These are phyloP conservation scores for Lagorchestes hirsutus DNA, from an alignment of 2,797 vertebrate species.

Conservation along the genomic window DNA sequence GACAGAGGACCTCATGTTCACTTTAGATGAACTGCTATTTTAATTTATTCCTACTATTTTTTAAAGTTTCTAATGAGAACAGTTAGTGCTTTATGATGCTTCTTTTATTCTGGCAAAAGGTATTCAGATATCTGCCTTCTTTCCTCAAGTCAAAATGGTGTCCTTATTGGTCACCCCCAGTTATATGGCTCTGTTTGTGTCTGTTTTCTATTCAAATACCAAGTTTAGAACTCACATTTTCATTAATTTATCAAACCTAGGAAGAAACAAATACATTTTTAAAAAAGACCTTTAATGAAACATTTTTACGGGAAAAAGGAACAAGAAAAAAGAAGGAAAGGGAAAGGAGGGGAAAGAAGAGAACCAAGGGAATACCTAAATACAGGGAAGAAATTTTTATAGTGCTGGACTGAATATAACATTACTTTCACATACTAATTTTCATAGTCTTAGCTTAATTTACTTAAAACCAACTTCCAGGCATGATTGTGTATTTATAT, in stretches of 20 bases:
- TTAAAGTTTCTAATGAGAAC: neutral
- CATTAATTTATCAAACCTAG: neutral
- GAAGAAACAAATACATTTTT: neutral
- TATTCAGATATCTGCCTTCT: neutral
- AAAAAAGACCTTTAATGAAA: neutral
- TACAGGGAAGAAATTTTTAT: neutral
- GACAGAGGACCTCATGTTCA: neutral
- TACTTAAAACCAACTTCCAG: neutral
- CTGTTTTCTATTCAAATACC: neutral
- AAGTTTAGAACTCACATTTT: neutral
- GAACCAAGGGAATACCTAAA: neutral
- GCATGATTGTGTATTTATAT: neutral
- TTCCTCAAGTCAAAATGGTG: neutral
- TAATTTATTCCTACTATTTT: neutral
- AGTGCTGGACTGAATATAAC: neutral
- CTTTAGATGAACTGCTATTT: neutral
- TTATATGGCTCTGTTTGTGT: neutral
- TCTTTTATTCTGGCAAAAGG: neutral
- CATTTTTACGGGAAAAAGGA: neutral
- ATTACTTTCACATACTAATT: neutral
- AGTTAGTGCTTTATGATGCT: neutral
- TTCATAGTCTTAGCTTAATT: neutral
- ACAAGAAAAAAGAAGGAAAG: neutral
- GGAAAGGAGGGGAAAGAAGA: neutral
- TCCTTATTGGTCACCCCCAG: neutral